Evolutionary conservation across 2,113 vertebrate species (phyloP), one percentile per base, ranked within the genome.

Genomic region (Noturus placidus): DNA sequence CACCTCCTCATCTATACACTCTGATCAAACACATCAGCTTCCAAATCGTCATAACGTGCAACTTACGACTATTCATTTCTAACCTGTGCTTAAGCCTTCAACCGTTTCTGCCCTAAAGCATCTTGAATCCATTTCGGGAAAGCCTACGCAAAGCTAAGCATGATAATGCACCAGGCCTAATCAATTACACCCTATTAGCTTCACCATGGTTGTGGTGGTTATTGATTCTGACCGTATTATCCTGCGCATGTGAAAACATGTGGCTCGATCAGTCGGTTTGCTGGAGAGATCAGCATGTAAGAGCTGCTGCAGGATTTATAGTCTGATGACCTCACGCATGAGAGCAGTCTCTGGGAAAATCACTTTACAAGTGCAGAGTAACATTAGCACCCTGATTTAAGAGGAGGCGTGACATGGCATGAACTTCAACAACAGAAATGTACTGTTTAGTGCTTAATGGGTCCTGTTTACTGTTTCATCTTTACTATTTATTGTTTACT

Each of bases 161-260:
- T 65, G 59, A 27, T 83, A 83, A 76, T 52, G 80, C 50, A 33
- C 22, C 46, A 42, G 30, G 27, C n/a, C 80, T 83, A 65, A 87
- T 87, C 86, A 87, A 77, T 83, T 65, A 74, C 86, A 65, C 15
- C 57, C 86, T 83, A 83, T 87, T 87, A 83, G 56, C 56, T 61
- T 42, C 80, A 83, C 35, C 52, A 2, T 52, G 70, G 56, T 82
- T 65, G 70, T 63, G 70, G 38, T 74, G 20, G 19, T 65, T 65
- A 83, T 83, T 20, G 57, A 83, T 63, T 83, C 56, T 3, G 19
- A 27, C n/a, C 54, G 25, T 76, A 52, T 61, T 50, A 74, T 42
- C 67, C 59, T 17, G 27, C 70, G 74, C 38, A 63, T 77, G 80
- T 25, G 57, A 86, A 86, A 35, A 72, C 22, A 30, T 35, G 30